phyloP scores from a whole-genome alignment of 2,113 vertebrate genomes.

The Ctenomys sociabilis region DNA sequence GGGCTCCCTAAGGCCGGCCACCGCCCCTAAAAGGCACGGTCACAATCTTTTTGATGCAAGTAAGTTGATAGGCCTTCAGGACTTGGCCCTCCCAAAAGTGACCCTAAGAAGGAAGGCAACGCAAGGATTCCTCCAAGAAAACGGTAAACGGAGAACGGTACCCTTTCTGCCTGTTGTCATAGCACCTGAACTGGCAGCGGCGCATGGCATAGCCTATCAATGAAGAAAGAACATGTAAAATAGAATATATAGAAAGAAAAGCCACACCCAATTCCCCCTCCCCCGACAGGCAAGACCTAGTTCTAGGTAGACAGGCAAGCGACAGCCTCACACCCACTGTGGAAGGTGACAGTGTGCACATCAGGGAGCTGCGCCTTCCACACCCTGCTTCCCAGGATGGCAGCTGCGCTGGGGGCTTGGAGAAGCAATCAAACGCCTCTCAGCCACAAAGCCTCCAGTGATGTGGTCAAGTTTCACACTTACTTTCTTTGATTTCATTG shows the following conservation, averaged over 20 bases:
- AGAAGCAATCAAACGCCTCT: neutral
- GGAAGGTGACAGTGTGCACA: neutral
- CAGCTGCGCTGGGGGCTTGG: neutral
- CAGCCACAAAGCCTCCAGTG: neutral
- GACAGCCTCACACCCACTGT: neutral
- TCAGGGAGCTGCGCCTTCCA: neutral
- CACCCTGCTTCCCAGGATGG: neutral
- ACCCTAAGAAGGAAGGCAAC: neutral
- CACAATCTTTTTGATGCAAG: neutral
- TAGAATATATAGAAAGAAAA: neutral
- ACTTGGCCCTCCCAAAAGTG: neutral
- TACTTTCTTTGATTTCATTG: constrained; percentile 34
- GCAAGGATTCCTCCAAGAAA: neutral
- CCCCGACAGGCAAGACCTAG: neutral
- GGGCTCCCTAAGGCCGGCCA: neutral
- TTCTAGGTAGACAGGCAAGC: neutral
- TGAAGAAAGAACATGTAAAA: neutral
- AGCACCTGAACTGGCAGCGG: neutral
- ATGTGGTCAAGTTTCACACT: neutral
- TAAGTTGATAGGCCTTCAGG: neutral
- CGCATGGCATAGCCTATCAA: neutral
- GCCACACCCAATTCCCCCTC: neutral
- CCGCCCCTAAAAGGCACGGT: neutral
- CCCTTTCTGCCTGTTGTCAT: neutral
- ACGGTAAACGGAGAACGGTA: neutral